Evolutionary conservation across 2,888 invertebrate genomes (phyloP).

Genomic region (Gibbula magus): DNA sequence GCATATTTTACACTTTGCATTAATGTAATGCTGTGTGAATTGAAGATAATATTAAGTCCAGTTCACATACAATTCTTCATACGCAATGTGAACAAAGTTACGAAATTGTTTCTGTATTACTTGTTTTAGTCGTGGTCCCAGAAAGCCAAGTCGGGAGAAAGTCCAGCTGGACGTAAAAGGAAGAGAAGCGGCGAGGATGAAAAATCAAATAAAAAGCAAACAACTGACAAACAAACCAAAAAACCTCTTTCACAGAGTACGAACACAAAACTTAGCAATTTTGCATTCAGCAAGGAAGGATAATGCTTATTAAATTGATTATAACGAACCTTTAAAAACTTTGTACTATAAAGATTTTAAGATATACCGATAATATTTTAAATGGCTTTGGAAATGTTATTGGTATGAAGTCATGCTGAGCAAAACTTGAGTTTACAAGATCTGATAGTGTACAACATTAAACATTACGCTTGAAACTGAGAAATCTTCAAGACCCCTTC

Average conservation of each 20-base stretch:
- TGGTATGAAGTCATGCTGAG: too few species aligned
- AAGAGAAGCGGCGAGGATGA: not conserved
- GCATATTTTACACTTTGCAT: too few species aligned
- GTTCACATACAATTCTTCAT: not conserved
- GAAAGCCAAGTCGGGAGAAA: conserved; percentile 55
- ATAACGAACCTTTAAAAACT: not conserved
- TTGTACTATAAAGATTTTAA: not conserved
- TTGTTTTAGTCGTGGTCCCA: conserved; percentile 55
- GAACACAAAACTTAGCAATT: conserved; percentile 62
- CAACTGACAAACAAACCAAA: conserved; percentile 36
- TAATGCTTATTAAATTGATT: not conserved
- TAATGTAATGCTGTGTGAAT: too few species aligned
- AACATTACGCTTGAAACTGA: too few species aligned
- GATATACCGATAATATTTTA: too few species aligned
- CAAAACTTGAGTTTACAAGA: too few species aligned
- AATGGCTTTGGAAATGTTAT: too few species aligned
- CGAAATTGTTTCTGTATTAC: not conserved
- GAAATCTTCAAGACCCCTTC: too few species aligned
- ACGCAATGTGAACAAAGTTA: not conserved
- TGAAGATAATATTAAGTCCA: too few species aligned
- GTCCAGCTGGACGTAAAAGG: conserved; percentile 10
- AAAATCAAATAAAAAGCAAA: conserved; percentile 25
- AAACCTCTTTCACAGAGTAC: conserved; percentile 54
- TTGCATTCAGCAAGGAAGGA: conserved; percentile 56
- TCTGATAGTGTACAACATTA: too few species aligned